Percentiles rank a stretch among this genome's conserved stretches.
Conservation (phyloP, 2,113 vertebrate genomes). For the Caracal caracal region DNA sequence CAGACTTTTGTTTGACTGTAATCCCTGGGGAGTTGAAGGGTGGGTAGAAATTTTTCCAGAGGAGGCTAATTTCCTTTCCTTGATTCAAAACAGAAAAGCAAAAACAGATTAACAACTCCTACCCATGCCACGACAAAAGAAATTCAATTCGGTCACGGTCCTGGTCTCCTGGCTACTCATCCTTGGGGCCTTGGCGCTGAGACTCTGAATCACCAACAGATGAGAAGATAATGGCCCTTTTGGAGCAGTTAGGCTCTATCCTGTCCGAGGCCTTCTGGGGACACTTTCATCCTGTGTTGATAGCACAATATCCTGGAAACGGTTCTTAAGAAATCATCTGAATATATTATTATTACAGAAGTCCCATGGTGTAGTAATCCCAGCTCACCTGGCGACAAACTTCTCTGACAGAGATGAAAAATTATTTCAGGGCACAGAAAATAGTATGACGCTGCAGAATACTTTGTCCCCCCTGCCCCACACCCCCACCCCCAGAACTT, state of each 20-base stretch:
- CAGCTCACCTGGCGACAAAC: neutral
- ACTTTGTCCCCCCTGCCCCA: too few relatives aligned
- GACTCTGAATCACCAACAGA: neutral
- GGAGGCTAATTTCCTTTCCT: conserved; percentile 53
- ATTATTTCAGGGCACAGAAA: neutral
- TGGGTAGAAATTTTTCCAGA: conserved; percentile 55
- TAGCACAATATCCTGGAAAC: conserved; percentile 26
- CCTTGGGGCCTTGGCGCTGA: neutral
- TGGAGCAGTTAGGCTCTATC: neutral
- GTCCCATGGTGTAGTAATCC: neutral
- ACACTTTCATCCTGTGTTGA: conserved; percentile 57
- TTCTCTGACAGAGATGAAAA: neutral
- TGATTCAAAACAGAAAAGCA: conserved; percentile 53
- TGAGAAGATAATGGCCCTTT: neutral
- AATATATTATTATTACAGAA: neutral
- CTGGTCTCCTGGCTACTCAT: neutral
- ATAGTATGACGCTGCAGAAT: neutral
- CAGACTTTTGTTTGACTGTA: conserved; percentile 5
- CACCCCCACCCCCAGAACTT: neutral
- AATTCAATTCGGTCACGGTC: neutral
- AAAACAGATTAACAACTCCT: conserved; percentile 33
- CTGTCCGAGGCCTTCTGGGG: neutral
- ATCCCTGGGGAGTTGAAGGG: conserved; percentile 28
- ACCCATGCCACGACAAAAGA: neutral
- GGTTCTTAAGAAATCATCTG: conserved; percentile 52